A percentile compares a stretch with the other conserved stretches of the same genome.
phyloP scores from a whole-genome alignment of 2,888 invertebrate genomes.

The Morinoia aosen region DNA sequence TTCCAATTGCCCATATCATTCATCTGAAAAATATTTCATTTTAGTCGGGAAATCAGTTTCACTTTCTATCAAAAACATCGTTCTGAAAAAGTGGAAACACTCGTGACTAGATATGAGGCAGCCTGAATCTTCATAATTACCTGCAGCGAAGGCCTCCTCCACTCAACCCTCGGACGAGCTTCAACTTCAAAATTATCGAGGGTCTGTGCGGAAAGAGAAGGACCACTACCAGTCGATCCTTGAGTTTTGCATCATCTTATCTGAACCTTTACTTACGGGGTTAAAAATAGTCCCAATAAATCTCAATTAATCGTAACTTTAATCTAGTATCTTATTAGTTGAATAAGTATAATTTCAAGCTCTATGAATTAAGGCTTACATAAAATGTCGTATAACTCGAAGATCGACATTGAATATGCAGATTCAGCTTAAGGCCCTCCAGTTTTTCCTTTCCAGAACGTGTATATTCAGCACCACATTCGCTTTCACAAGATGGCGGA shows the following conservation, averaged over 20 bases:
- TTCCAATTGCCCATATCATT: neutral
- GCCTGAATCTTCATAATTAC: neutral
- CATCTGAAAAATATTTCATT: neutral
- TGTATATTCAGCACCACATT: neutral
- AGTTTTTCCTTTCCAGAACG: neutral
- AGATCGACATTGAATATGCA: too few species aligned
- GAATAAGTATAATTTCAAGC: too few species aligned
- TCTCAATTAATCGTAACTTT: too few species aligned
- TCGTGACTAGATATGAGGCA: neutral
- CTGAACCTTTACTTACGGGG: neutral
- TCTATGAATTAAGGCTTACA: too few species aligned
- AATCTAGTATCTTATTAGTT: too few species aligned
- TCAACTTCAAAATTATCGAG: conserved; percentile 6
- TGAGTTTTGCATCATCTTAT: neutral
- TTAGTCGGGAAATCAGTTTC: neutral
- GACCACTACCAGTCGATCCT: neutral
- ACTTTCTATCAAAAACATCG: neutral
- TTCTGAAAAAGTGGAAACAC: neutral
- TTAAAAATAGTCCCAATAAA: neutral
- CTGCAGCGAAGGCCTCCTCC: neutral
- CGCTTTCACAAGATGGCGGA: neutral
- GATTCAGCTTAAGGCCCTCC: too few species aligned
- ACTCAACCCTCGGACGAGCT: too few species aligned
- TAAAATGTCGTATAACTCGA: too few species aligned
- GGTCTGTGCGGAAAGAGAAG: neutral